Percentiles rank a stretch among this genome's conserved stretches.
phyloP scores from a whole-genome alignment of 1,140 invertebrate genomes.

The Reticulitermes speratus region DNA sequence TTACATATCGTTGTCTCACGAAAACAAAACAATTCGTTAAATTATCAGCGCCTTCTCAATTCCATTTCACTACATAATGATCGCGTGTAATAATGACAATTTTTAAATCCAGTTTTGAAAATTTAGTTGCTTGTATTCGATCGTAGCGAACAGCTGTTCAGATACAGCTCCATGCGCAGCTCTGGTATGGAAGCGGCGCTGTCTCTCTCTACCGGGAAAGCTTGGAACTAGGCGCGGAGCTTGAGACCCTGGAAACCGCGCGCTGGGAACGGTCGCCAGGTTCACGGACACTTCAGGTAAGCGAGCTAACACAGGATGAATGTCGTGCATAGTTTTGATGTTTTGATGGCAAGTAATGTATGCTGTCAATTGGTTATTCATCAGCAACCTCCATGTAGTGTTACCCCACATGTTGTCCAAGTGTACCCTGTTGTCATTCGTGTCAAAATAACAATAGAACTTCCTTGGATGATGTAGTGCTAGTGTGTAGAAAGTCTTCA shows the following conservation, averaged over 20 bases:
- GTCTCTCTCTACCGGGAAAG: neutral
- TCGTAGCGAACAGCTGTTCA: neutral
- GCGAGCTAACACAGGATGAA: neutral
- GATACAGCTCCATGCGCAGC: neutral
- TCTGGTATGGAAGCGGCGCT: neutral
- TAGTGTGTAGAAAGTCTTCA: neutral
- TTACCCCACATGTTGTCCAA: neutral
- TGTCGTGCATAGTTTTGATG: neutral
- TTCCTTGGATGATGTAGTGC: neutral
- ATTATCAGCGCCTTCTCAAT: neutral
- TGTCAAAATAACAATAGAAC: neutral
- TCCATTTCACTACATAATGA: neutral
- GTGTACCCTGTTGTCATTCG: neutral
- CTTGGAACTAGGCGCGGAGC: neutral
- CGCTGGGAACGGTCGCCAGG: neutral
- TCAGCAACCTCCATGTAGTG: neutral
- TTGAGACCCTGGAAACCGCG: constrained; percentile 16
- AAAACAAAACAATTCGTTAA: too few relatives aligned
- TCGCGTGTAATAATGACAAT: neutral
- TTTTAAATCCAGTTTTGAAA: neutral
- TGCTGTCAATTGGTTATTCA: neutral
- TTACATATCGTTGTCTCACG: too few relatives aligned
- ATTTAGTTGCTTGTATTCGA: neutral
- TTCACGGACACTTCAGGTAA: neutral
- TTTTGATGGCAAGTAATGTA: neutral